These are phyloP conservation scores for Ivindomyrus marchei DNA, from an alignment of 2,113 vertebrate genomes.

Conservation along the genomic window DNA sequence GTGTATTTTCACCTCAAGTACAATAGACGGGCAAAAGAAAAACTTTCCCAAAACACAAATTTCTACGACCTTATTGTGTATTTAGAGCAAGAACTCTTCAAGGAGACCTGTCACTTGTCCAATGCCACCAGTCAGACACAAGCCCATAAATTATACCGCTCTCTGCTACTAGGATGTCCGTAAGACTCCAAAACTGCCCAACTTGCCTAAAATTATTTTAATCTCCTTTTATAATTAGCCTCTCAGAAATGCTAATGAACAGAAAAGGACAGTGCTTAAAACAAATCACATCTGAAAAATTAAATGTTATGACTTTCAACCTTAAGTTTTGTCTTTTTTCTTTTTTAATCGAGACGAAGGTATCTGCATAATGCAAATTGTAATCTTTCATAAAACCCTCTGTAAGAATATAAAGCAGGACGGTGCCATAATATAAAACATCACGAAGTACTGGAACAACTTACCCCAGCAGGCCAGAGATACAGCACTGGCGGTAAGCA, in stretches of 20 bases:
- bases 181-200: neutral
- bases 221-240: neutral
- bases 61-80: neutral
- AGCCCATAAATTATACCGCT: neutral
- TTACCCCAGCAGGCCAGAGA: neutral
- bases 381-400: neutral
- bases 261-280: neutral
- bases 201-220: neutral
- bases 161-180: neutral
- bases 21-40: neutral
- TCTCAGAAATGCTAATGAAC: neutral
- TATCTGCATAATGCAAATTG: slow-evolving; percentile 10
- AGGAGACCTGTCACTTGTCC: neutral
- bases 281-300: neutral
- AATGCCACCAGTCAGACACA: neutral
- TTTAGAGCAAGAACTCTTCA: neutral
- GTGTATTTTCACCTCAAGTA: neutral
- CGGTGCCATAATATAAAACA: neutral
- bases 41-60: neutral
- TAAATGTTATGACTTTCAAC: slow-evolving; percentile 3
- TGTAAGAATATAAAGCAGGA: slow-evolving; percentile 9
- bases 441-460: neutral
- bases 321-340: neutral
- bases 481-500: neutral
- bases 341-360: neutral